Evolutionary conservation across 2,113 vertebrate species (phyloP).

Genomic region (Machaerirhynchus nigripectus): DNA sequence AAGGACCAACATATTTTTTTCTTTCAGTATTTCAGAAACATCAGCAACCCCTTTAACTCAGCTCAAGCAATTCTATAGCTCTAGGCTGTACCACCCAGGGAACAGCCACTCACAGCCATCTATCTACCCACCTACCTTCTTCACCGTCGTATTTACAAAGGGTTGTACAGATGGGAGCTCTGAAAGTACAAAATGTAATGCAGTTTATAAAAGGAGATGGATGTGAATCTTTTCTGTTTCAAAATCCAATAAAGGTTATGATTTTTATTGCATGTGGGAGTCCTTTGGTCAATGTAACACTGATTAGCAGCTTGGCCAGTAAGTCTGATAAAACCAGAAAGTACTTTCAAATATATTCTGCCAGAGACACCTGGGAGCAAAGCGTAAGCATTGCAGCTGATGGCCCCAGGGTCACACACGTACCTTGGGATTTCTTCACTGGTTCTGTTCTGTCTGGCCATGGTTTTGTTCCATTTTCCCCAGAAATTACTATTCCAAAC

Average conservation of each 20-base stretch:
- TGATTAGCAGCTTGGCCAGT: constrained; percentile 13
- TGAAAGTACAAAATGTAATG: background rate
- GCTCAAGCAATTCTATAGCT: background rate
- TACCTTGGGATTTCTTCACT: background rate
- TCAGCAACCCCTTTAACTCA: background rate
- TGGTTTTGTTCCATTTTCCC: background rate
- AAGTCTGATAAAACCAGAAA: constrained; percentile 11
- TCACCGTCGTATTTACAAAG: background rate
- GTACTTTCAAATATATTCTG: background rate
- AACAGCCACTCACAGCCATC: background rate
- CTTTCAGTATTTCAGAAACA: background rate
- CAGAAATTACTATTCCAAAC: background rate
- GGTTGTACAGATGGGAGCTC: background rate
- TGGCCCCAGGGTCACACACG: background rate
- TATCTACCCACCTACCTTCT: background rate
- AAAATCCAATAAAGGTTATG: constrained; percentile 58
- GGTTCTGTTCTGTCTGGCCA: background rate
- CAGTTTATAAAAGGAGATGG: constrained; percentile 21
- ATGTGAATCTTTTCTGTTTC: background rate
- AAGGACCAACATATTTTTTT: background rate
- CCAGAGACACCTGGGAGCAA: background rate
- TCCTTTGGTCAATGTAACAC: constrained; percentile 18
- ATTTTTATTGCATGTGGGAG: constrained; percentile 51
- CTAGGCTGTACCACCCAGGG: constrained; percentile 11
- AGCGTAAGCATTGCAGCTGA: background rate